Conservation (phyloP, 2,888 invertebrate species). For the Pristionchus exspectatus region DNA sequence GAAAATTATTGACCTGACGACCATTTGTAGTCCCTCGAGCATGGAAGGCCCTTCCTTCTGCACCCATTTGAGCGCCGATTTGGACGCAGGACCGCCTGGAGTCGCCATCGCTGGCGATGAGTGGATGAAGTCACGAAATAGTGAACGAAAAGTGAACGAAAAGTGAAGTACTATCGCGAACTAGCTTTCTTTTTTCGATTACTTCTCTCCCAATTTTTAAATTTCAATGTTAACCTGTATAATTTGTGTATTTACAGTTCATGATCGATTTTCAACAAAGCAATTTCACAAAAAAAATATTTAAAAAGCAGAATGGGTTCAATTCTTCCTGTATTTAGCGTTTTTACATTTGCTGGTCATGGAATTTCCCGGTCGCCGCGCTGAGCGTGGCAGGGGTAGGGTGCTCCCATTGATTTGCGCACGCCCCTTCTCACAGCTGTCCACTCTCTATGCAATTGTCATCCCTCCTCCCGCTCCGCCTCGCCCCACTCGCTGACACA, state of each 20-base stretch:
- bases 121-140: background rate
- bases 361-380: conserved; percentile 21
- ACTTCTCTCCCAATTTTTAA: background rate
- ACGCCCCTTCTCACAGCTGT: conserved; percentile 51
- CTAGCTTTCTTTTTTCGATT: background rate
- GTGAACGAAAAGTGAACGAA: background rate
- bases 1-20: conserved; percentile 54
- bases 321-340: background rate
- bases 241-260: background rate
- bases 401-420: conserved; percentile 51
- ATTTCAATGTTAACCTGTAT: background rate
- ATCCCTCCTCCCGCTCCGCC: background rate
- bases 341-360: background rate
- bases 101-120: conserved; percentile 19
- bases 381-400: conserved; percentile 34
- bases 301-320: background rate
- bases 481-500: background rate
- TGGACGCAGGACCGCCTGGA: conserved; percentile 32
- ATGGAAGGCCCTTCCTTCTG: conserved; percentile 65
- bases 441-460: conserved; percentile 53
- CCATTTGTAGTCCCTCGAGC: conserved; percentile 62
- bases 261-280: background rate
- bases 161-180: background rate
- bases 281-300: background rate
- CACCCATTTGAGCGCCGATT: conserved; percentile 63